phyloP scores from a whole-genome alignment of 2,888 invertebrate species.

The Cephus rjabovi region DNA sequence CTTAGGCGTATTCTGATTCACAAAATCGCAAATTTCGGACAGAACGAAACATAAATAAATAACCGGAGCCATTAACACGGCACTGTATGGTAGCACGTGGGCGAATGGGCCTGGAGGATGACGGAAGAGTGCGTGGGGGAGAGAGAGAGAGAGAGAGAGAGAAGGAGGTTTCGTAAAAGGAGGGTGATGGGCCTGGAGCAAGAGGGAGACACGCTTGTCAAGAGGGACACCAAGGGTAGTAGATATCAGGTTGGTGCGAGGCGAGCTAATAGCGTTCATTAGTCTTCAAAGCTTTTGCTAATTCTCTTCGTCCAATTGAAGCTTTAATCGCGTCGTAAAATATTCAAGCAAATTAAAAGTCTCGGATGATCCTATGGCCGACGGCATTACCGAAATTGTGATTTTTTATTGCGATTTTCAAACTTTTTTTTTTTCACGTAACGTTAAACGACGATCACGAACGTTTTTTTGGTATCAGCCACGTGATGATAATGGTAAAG shows the following conservation, averaged over 20 bases:
- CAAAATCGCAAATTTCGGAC: neutral
- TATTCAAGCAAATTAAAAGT: slow-evolving; percentile 17
- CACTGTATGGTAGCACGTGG: neutral
- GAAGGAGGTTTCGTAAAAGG: neutral
- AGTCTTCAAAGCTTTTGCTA: slow-evolving; percentile 15
- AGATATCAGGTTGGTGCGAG: neutral
- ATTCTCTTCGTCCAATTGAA: slow-evolving; percentile 14
- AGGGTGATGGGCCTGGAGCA: neutral
- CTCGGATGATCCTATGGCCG: neutral
- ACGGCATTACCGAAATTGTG: slow-evolving; percentile 13
- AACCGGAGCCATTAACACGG: neutral
- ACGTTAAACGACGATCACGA: neutral
- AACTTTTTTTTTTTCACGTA: neutral
- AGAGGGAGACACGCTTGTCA: neutral
- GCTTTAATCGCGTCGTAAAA: slow-evolving; percentile 14
- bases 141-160: neutral
- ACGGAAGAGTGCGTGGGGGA: neutral
- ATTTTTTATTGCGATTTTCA: neutral
- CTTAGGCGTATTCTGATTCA: neutral
- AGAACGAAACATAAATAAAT: neutral
- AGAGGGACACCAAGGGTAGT: neutral
- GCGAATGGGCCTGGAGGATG: neutral
- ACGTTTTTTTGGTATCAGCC: neutral
- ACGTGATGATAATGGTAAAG: neutral
- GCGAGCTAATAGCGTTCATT: slow-evolving; percentile 14